Base-by-base conservation (phyloP, 1,140 invertebrate species). In the Euwallacea similis region DNA sequence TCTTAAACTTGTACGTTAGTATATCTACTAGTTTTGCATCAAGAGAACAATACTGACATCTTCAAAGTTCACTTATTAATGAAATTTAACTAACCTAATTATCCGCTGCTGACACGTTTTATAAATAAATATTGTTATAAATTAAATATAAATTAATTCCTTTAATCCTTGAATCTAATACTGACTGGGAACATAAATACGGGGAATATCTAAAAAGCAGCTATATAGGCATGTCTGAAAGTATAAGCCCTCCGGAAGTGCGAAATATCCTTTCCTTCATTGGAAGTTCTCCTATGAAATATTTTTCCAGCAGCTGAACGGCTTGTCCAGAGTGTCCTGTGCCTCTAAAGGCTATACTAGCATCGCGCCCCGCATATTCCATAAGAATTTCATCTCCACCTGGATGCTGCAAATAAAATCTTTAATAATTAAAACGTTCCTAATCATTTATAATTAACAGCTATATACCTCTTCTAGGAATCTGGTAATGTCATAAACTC, bases 281-380 rank as follows among this genome's bases (percentile, higher is more conserved):
- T 0, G 90, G 90, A 16, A 93, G 82, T 76, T 91, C 88, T 0
- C 93, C 93, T 9, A 94, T 87, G 0, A 89, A 81, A 77, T 88
- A 93, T 0, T 85, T 82, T 11, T 90, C 82, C 42, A 93, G 82
- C 4, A 85, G 81, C 42, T 84, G 83, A 4, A 86, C 81, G 0
- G 90, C 88, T 41, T 84, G 84, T 13, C 83, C 83, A 2, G 90
- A 90, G 75, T 96, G 93, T 0, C 93, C 93, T 0, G 90, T 88
- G 15, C 92, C 89, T 21, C 90, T 83, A 81, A 96, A 96, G 0
- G 93, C 90, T 0, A 93, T 82, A 2, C 92, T 95, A 0, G 92
- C 93, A 80, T 97, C 95, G 6, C 89, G 84, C 0, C 95, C 95
- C 0, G 93, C 93, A 78, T 95, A 88, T 76, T 97, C 94, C 72